Evolutionary conservation across 1,140 invertebrate species (phyloP), one percentile per base, ranked within the genome.

Genomic region (Drosophila orosa): DNA sequence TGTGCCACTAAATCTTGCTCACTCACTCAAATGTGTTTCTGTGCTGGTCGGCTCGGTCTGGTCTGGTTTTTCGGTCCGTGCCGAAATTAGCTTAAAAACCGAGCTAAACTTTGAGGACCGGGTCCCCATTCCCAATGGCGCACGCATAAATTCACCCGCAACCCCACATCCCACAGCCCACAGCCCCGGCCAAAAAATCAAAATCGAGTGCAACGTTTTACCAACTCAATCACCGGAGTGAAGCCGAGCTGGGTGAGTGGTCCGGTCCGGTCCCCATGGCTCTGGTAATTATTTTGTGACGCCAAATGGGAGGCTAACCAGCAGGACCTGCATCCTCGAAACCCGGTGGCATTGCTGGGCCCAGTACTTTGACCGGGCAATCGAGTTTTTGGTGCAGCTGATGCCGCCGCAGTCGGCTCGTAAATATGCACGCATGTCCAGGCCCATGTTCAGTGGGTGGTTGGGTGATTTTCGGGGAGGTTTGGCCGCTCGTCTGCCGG

Each of bases 211-310:
- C 84, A 87, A 76, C 81, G 85, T 75, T 81, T 90, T 89, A 73
- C 74, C 81, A 89, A 89, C 85, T 89, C 85, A 90, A 89, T 89
- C 85, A 89, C 80, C 73, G 52, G 73, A 54, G 40, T 35, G 24
- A 52, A 62, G 58, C 59, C 54, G 39, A 50, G 45, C 52, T 45
- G 44, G 62, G 61, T 62, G 52, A 55, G 50, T 57, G 39, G 63
- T n/a, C n/a, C n/a, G n/a, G n/a, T n/a, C n/a, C n/a, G n/a, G n/a
- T 39, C 50, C 76, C 69, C 69, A 74, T 69, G 74, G 72, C 73
- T 74, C 75, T 89, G 84, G 84, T 89, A 89, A 89, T 89, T 89
- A 89, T 89, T 89, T 89, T 89, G 84, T 84, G 85, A 89, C 77
- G 83, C 76, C 60, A 73, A 48, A 74, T 74, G 72, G 50, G 71